A percentile compares a stretch with the other conserved stretches of the same genome.
These are phyloP conservation scores for Dinoponera quadriceps DNA, from an alignment of 1,140 invertebrate genomes.

Conservation along the genomic window DNA sequence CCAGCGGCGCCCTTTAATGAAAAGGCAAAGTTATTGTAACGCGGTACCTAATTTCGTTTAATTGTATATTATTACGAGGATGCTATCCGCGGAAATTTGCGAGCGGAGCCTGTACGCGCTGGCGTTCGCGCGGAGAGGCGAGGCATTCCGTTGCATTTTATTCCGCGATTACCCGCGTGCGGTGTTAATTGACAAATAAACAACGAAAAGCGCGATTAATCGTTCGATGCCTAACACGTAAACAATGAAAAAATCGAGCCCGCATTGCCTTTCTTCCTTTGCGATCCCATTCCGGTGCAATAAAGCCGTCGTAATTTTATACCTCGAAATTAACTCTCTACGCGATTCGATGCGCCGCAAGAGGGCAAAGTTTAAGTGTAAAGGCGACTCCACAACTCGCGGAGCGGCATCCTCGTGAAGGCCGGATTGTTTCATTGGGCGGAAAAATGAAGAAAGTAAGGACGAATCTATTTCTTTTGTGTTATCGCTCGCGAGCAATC, in stretches of 20 bases:
- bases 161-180: constrained; percentile 24
- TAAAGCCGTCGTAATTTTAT: constrained; percentile 49
- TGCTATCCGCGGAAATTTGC: constrained; percentile 67
- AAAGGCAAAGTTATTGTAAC: constrained; percentile 76
- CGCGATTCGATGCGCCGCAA: constrained; percentile 32
- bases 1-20: constrained; percentile 69
- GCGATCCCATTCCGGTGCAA: constrained; percentile 18
- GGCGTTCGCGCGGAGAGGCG: not conserved
- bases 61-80: constrained; percentile 75
- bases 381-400: constrained; percentile 36
- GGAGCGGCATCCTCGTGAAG: not conserved
- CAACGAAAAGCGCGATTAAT: constrained; percentile 41
- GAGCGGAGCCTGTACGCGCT: constrained; percentile 13
- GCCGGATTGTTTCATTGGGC: too few relatives aligned
- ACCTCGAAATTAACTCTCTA: constrained; percentile 43
- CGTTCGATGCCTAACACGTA: constrained; percentile 54
- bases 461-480: too few relatives aligned
- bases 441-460: too few relatives aligned
- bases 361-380: constrained; percentile 51
- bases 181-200: constrained; percentile 67
- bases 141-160: constrained; percentile 42
- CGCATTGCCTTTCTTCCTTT: constrained; percentile 18
- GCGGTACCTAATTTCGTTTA: constrained; percentile 75
- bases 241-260: constrained; percentile 53
- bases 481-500: too few relatives aligned